Evolutionary conservation across 2,797 vertebrate genomes (phyloP).

Genomic region (Graptemys geographica): DNA sequence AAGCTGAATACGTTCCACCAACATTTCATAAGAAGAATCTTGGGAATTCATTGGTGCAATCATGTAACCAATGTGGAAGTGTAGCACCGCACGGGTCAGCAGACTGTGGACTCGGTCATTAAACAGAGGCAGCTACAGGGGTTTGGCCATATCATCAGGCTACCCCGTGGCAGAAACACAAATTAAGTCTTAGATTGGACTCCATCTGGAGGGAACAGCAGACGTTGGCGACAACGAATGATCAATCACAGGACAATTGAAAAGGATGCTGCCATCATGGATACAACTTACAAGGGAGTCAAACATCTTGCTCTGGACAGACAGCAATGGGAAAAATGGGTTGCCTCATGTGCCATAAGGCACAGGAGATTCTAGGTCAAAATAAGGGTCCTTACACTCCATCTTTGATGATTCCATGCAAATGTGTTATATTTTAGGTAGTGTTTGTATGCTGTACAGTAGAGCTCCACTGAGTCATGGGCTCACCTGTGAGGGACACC

Average conservation of each 20-base stretch:
- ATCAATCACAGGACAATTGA: not conserved
- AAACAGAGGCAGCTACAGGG: not conserved
- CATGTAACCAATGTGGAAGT: not conserved
- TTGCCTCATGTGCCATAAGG: not conserved
- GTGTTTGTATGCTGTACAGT: not conserved
- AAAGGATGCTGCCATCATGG: not conserved
- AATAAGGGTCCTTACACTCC: not conserved
- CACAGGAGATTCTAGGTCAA: not conserved
- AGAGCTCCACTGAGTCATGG: not conserved
- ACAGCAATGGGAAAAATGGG: not conserved
- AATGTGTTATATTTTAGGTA: not conserved
- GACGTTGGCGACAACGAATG: not conserved
- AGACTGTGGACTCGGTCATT: not conserved
- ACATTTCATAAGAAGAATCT: not conserved
- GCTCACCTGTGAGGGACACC: not conserved
- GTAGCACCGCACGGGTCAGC: not conserved
- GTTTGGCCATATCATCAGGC: not conserved
- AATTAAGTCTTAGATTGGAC: not conserved
- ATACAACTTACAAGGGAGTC: not conserved
- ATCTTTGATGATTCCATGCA: not conserved
- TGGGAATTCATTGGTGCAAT: not conserved
- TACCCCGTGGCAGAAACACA: not conserved
- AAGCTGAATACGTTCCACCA: not conserved
- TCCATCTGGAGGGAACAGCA: not conserved
- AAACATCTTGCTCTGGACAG: not conserved